Base-by-base conservation (phyloP, 1,140 invertebrate species). In the Paralvinella palmiformis region DNA sequence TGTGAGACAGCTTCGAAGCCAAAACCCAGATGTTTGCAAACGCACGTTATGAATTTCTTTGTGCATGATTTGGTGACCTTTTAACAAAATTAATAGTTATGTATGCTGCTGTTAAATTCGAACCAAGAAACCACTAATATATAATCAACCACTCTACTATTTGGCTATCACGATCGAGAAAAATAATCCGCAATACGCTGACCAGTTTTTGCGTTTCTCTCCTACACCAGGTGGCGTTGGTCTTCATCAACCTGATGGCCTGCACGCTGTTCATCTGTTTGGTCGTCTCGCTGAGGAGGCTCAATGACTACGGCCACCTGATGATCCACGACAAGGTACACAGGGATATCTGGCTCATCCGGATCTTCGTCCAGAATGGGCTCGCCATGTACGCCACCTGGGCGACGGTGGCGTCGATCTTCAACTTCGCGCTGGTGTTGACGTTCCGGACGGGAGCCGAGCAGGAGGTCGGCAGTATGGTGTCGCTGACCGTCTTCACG, bases 261-360 rank as follows among this genome's bases (percentile, higher is more conserved):
- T 32, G 70, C 17, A 72, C 72, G 1, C 59, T 76, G 20, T 72
- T 70, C 57, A 41, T 73, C 22, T 68, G 64, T 20, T 61, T 77
- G 22, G 56, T 64, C 37, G 66, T 62, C 4, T 41, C 7, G n/a
- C 37, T 60, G 29, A 31, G 58, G 15, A 31, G 58, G 6, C 58
- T 60, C 6, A 31, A 44, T 20, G 29, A 60, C n/a, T 60, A 17
- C 58, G 29, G 58, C 20, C 33, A 31, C 29, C 33, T 50, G 15
- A 53, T 53, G 50, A 22, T 36, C 5, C 7, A 35, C 22, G 4
- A 6, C 4, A 3, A 13, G 32, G 13, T 60, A 17, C 33, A 20
- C 15, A 57, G 41, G 29, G 60, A 62, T 15, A 62, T 62, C 45
- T 74, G 70, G 71, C 53, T 78, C 17, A 4, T 52, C 13, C 15